Percentiles rank a stretch among this genome's conserved stretches.
Evolutionary conservation across 2,888 invertebrate genomes (phyloP).

Genomic region (Drosophila anomalipes): DNA sequence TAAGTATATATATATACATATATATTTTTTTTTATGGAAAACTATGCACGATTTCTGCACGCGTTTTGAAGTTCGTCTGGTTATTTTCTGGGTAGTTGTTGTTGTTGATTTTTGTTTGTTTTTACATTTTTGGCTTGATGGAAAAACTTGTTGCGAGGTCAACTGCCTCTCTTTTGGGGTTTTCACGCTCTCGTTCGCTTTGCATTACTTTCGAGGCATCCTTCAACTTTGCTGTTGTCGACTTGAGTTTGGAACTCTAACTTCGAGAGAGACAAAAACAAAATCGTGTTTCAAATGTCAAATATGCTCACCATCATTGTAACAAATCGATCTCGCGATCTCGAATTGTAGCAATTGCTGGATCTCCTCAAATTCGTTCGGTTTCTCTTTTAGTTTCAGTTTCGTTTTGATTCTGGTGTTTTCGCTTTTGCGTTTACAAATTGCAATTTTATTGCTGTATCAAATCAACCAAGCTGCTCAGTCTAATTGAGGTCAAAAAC

Average conservation of each 20-base stretch:
- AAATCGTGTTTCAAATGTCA: conserved; percentile 79
- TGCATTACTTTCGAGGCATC: conserved; percentile 71
- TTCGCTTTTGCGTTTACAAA: conserved; percentile 62
- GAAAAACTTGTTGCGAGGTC: conserved; percentile 78
- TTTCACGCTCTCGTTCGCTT: conserved; percentile 63
- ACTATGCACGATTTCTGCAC: conserved; percentile 68
- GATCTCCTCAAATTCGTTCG: conserved; percentile 51
- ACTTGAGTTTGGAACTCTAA: conserved; percentile 31
- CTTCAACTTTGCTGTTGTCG: conserved; percentile 68
- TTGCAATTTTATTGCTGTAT: conserved; percentile 72
- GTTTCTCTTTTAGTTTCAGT: conserved; percentile 34
- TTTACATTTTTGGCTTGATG: conserved; percentile 39
- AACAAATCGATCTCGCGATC: conserved; percentile 36
- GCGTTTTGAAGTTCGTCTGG: conserved; percentile 67
- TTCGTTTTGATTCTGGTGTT: conserved; percentile 44
- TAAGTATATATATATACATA: conserved; percentile 7
- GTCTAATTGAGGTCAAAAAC: conserved; percentile 76
- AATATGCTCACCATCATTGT: conserved; percentile 51
- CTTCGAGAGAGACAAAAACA: conserved; percentile 40
- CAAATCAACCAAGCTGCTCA: conserved; percentile 36
- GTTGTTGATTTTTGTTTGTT: conserved; percentile 12
- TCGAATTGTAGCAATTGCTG: conserved; percentile 66
- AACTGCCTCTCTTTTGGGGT: conserved; percentile 74
- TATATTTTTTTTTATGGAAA: conserved; percentile 28
- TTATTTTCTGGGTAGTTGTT: conserved; percentile 26